Evolutionary conservation across 2,113 vertebrate genomes (phyloP), one percentile per base, ranked within the genome.

Genomic region (Aleadryas rufinucha): DNA sequence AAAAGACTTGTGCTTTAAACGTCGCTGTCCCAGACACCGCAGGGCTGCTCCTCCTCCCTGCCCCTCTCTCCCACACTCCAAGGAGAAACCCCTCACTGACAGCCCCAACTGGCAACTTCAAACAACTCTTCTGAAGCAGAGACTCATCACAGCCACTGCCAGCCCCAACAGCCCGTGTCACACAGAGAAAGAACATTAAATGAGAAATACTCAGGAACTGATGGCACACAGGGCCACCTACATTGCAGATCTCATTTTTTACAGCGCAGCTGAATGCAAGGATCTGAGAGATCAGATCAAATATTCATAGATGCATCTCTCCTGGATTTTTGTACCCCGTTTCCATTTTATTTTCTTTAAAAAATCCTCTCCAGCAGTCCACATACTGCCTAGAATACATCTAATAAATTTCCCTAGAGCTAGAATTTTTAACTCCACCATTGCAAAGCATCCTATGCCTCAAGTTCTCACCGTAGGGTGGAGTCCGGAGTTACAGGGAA

Each of bases 1-100:
- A 21, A 14, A 84, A 77, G 66, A 8, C 19, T 81, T 89, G 95
- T 90, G 94, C 88, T 93, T 94, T 81, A 26, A 87, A 42, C 27
- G 42, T 23, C 1, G 3, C 54, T 6, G 4, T 8, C 50, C 39
- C 89, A 33, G 47, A 19, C 4, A 16, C 9, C 1, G 15, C 59
- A 86, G 87, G 87, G 65, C 47, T 10, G 26, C 70, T 69, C 49
- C 70, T 84, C 23, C 70, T 87, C 72, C 35, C 68, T 53, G 80
- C 64, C 57, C 68, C 81, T 39, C 44, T 53, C 37, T 52, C 44
- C 64, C 60, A 70, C 42, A 35, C 16, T 6, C 23, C 41, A 8
- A n/a, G 66, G 82, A 70, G 56, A 71, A 93, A 84, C 7, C 57
- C 21, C 70, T 27, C 18, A 7, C 0, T 35, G 44, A 35, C 33